These are phyloP conservation scores for Helobdella robusta DNA, from an alignment of 2,888 invertebrate species.

Conservation along the genomic window DNA sequence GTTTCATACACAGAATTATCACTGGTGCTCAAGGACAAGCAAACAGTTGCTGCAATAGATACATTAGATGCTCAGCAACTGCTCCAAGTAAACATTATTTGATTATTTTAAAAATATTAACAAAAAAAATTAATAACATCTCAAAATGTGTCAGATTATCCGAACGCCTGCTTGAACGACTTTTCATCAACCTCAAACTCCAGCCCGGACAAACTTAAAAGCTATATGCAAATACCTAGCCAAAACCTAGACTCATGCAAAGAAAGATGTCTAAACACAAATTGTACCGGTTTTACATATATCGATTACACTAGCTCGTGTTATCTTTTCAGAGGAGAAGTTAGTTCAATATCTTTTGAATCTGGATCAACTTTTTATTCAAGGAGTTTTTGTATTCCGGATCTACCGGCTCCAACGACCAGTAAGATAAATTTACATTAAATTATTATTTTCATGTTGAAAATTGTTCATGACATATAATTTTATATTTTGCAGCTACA, in stretches of 20 bases:
- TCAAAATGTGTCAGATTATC: constrained; percentile 14
- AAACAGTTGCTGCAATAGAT: constrained; percentile 22
- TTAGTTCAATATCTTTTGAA: not conserved
- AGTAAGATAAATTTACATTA: constrained; percentile 8
- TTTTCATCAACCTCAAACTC: not conserved
- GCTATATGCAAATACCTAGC: not conserved
- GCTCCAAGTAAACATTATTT: constrained; percentile 5
- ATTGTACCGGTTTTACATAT: constrained; percentile 19
- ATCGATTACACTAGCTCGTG: not conserved
- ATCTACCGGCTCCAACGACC: constrained; percentile 14
- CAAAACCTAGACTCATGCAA: not conserved
- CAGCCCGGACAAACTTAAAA: not conserved
- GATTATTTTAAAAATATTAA: too few relatives aligned
- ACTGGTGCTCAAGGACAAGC: not conserved
- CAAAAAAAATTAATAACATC: not conserved
- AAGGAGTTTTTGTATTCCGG: constrained; percentile 21
- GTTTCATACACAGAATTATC: constrained; percentile 18
- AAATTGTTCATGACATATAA: too few relatives aligned
- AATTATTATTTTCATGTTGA: too few relatives aligned
- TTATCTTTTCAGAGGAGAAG: constrained; percentile 13
- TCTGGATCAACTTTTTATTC: constrained; percentile 18
- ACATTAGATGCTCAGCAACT: constrained; percentile 1
- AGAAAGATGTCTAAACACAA: not conserved
- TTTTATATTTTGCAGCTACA: constrained; percentile 9
- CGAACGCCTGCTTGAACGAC: not conserved